Evolutionary conservation across 2,113 vertebrate genomes (phyloP).

Genomic region (Ptychochromis oligacanthus): DNA sequence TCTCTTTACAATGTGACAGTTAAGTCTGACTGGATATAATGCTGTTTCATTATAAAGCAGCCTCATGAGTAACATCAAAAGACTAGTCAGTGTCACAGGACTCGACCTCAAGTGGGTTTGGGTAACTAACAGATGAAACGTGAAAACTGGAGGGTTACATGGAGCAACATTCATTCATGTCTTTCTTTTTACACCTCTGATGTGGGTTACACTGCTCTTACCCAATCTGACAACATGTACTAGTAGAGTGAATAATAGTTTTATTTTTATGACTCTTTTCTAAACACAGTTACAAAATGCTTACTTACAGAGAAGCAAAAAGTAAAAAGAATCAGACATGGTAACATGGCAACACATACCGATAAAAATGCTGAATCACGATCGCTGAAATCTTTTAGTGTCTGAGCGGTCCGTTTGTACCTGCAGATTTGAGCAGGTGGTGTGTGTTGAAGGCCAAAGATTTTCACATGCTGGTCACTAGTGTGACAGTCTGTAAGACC

Average conservation of each 20-base stretch:
- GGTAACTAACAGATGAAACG: background rate
- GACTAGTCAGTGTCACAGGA: background rate
- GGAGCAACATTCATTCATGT: background rate
- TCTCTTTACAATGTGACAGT: background rate
- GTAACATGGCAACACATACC: background rate
- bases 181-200: background rate
- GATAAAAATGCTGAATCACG: background rate
- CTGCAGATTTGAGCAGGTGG: background rate
- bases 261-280: constrained; percentile 50
- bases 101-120: background rate
- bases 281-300: constrained; percentile 39
- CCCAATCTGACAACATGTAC: background rate
- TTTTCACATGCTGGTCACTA: background rate
- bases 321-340: background rate
- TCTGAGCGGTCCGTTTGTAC: background rate
- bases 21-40: background rate
- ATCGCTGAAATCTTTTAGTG: background rate
- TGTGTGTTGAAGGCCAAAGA: background rate
- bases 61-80: background rate
- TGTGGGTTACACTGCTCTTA: background rate
- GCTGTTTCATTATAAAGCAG: background rate
- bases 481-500: background rate
- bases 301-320: constrained; percentile 8
- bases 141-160: background rate
- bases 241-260: constrained; percentile 15